These are phyloP conservation scores for Monochamus saltuarius DNA, from an alignment of 1,140 invertebrate genomes.

Conservation along the genomic window DNA sequence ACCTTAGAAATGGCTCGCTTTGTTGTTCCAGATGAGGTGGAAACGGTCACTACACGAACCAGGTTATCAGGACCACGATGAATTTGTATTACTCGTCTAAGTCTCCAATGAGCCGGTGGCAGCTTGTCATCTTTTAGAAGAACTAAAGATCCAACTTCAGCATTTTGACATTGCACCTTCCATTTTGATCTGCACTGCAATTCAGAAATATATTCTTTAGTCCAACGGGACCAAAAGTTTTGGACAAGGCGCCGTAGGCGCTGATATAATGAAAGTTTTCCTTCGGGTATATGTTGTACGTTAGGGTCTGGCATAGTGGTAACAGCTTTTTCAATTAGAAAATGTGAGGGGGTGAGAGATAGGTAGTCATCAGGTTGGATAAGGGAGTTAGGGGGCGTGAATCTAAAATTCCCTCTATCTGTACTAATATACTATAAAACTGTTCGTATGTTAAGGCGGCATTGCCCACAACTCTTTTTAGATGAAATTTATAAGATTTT, in stretches of 20 bases:
- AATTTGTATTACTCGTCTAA: constrained; percentile 34
- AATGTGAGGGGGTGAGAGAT: constrained; percentile 46
- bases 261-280: too few species aligned
- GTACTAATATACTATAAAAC: constrained; percentile 26
- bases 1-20: constrained; percentile 8
- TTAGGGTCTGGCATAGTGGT: constrained; percentile 28
- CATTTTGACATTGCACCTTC: too few species aligned
- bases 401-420: constrained; percentile 40
- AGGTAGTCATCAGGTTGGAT: constrained; percentile 32
- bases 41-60: constrained; percentile 34
- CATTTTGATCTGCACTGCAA: background rate
- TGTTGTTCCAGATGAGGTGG: constrained; percentile 29
- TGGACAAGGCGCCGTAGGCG: too few species aligned
- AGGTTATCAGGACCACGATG: constrained; percentile 37
- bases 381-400: constrained; percentile 41
- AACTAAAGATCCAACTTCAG: constrained; percentile 19
- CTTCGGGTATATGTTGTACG: background rate
- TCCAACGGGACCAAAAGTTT: too few species aligned
- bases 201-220: too few species aligned
- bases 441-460: constrained; percentile 41
- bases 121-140: constrained; percentile 27
- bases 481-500: constrained; percentile 38
- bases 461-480: constrained; percentile 35
- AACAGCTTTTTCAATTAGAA: constrained; percentile 44
- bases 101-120: constrained; percentile 33